Percentiles rank a stretch among this genome's conserved stretches.
Conservation (phyloP, 2,888 invertebrate genomes). For the Brenthis daphne region DNA sequence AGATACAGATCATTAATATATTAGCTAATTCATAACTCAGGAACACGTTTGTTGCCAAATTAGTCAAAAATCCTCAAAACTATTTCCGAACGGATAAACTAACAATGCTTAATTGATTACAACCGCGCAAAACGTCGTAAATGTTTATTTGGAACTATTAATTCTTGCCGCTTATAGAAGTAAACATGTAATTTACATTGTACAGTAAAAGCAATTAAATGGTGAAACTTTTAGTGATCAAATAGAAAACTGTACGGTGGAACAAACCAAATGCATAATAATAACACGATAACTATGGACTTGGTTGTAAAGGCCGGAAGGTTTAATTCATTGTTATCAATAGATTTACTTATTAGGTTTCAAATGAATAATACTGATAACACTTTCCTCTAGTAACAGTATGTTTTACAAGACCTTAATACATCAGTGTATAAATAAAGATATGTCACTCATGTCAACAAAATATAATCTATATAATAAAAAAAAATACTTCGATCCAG, state of each 20-base stretch:
- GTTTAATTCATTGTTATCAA: neutral
- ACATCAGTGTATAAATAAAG: no score
- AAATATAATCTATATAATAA: no score
- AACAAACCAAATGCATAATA: conserved; percentile 17
- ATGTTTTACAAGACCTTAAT: no score
- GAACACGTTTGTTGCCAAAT: no score
- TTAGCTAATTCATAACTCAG: no score
- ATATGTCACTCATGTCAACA: no score
- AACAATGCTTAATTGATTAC: conserved; percentile 12
- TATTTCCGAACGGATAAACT: neutral
- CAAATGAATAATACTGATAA: no score
- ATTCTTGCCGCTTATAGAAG: conserved; percentile 24
- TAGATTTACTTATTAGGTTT: no score
- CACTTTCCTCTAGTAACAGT: no score
- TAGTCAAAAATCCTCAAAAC: no score
- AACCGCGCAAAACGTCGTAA: conserved; percentile 11
- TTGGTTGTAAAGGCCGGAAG: neutral
- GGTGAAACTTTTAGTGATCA: conserved; percentile 17
- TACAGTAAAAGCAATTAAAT: conserved; percentile 17
- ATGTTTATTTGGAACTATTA: conserved; percentile 22
- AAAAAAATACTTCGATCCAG: no score
- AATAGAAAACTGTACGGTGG: conserved; percentile 18
- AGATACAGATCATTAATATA: no score
- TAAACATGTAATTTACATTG: conserved; percentile 18
- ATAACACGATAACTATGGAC: conserved; percentile 15